phyloP scores from a whole-genome alignment of 2,797 vertebrate genomes.

The Telmatherina bonti region DNA sequence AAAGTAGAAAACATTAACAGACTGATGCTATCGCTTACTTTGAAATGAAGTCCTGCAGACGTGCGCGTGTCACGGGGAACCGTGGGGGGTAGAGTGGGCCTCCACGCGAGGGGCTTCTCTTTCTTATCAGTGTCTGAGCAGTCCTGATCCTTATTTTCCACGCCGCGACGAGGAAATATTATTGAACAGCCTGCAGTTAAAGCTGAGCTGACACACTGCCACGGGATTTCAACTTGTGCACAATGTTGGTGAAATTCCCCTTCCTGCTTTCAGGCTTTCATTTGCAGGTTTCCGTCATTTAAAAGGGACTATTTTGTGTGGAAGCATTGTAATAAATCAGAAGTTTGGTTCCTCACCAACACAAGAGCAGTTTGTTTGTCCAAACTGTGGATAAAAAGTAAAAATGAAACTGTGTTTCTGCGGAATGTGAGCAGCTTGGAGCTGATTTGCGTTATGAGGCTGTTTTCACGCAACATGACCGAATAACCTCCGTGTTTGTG shows the following conservation, averaged over 20 bases:
- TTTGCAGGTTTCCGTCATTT: too few species aligned
- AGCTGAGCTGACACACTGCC: conserved; percentile 39
- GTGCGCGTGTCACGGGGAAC: conserved; percentile 28
- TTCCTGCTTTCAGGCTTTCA: background rate
- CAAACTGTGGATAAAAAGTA: too few species aligned
- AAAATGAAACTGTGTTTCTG: too few species aligned
- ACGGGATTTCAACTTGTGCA: conserved; percentile 9
- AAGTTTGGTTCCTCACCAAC: too few species aligned
- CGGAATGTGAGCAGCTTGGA: too few species aligned
- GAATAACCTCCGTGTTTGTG: too few species aligned
- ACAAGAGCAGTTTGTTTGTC: too few species aligned
- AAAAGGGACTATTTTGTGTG: too few species aligned
- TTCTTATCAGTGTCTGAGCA: conserved; percentile 73
- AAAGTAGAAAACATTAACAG: conserved; percentile 1
- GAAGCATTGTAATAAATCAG: too few species aligned
- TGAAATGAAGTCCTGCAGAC: conserved; percentile 49
- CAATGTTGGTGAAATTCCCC: background rate
- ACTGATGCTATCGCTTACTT: conserved; percentile 55
- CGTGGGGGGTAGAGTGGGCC: conserved; percentile 40
- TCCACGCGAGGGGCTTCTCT: conserved; percentile 49
- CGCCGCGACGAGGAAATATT: conserved; percentile 45
- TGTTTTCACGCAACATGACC: too few species aligned
- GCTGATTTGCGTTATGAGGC: background rate
- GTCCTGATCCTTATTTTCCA: conserved; percentile 77
- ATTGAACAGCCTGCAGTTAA: conserved; percentile 44